Evolutionary conservation across 53 echinoderm and acorn worm species (phyloP).

Genomic region (Crossaster papposus): DNA sequence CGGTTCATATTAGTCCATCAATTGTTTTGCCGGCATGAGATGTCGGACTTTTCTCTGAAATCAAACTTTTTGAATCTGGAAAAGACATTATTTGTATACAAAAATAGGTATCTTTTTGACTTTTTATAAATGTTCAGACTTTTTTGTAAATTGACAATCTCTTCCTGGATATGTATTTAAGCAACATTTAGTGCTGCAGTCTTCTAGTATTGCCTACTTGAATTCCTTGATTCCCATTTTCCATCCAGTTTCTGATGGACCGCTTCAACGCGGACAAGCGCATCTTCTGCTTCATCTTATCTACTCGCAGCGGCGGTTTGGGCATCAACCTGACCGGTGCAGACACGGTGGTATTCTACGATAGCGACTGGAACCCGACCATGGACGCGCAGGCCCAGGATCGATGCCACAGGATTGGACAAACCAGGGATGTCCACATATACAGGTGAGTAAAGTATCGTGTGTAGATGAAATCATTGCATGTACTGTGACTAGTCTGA

Average conservation of each 20-base stretch:
- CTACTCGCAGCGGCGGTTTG: conserved; percentile 92
- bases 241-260: conserved; percentile 86
- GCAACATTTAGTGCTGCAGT: too few relatives aligned
- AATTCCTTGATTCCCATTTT: not conserved
- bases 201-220: not conserved
- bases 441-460: conserved; percentile 75
- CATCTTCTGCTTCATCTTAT: conserved; percentile 98
- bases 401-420: conserved; percentile 96
- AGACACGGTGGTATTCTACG: conserved; percentile 97
- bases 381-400: conserved; percentile 99
- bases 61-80: too few relatives aligned
- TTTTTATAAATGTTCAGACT: too few relatives aligned
- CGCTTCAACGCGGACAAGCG: conserved; percentile 96
- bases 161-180: too few relatives aligned
- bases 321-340: conserved; percentile 97
- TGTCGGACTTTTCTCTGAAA: too few relatives aligned
- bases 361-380: conserved; percentile 99
- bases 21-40: too few relatives aligned
- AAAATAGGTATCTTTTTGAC: too few relatives aligned
- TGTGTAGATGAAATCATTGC: not conserved
- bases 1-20: too few relatives aligned
- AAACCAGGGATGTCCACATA: conserved; percentile 98
- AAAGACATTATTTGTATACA: too few relatives aligned
- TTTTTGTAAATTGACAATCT: too few relatives aligned
- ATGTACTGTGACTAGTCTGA: too few relatives aligned